Conservation (phyloP, 2,113 vertebrate genomes). For the Phyllostomus discolor region DNA sequence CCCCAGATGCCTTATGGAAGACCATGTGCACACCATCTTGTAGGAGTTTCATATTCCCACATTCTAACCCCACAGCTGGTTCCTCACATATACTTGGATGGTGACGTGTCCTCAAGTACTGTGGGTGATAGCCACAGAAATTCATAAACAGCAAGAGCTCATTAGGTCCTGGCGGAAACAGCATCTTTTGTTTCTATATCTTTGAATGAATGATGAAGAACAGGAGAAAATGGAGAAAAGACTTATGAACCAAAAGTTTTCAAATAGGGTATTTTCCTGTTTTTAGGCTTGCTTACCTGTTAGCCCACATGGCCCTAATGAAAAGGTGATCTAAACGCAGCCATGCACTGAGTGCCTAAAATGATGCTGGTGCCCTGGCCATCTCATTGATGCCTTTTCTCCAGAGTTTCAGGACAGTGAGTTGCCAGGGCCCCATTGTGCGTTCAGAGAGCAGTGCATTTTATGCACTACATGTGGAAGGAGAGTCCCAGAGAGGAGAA, state of each 20-base stretch:
- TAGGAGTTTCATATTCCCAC: neutral
- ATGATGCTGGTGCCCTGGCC: neutral
- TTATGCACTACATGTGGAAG: neutral
- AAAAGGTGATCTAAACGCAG: neutral
- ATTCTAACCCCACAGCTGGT: neutral
- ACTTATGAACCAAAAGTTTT: neutral
- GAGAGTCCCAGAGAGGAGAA: neutral
- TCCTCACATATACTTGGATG: neutral
- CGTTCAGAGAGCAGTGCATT: neutral
- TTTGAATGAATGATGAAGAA: neutral
- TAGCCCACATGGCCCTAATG: neutral
- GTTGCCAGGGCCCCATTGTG: neutral
- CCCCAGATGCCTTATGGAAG: neutral
- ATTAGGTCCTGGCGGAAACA: neutral
- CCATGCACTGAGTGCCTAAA: neutral
- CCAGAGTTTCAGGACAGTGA: neutral
- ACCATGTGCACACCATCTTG: neutral
- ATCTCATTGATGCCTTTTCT: neutral
- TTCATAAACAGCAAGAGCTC: neutral
- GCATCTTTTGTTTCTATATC: neutral
- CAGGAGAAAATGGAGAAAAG: neutral
- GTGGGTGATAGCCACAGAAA: neutral
- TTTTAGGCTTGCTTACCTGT: neutral
- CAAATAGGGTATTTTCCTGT: neutral
- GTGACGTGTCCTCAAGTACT: neutral